Percentiles rank a stretch among this genome's conserved stretches.
These are phyloP conservation scores for Doris montereyensis DNA, from an alignment of 2,888 invertebrate genomes.

Conservation along the genomic window DNA sequence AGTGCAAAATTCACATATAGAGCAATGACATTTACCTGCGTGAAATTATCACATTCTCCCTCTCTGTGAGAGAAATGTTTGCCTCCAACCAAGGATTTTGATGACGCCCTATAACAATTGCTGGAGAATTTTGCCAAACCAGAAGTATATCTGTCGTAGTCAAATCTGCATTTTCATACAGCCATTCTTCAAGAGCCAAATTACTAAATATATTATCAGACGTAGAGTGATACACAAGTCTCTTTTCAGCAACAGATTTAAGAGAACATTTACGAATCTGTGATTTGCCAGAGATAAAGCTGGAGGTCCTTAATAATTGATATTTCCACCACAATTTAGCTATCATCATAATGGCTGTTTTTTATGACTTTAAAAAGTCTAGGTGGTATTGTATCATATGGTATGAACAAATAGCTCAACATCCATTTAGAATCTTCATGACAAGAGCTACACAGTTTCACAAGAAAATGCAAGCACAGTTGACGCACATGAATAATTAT, in stretches of 20 bases:
- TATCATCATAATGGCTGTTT: no score
- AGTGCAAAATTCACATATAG: not conserved
- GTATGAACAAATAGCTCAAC: no score
- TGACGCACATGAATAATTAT: no score
- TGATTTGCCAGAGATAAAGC: no score
- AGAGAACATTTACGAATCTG: no score
- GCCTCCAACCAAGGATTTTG: conserved; percentile 98
- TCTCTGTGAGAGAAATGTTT: conserved; percentile 81
- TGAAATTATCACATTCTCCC: conserved; percentile 83
- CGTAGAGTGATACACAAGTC: conserved; percentile 79
- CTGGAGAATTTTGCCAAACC: conserved; percentile 93
- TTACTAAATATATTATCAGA: conserved; percentile 93
- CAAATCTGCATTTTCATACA: conserved; percentile 90
- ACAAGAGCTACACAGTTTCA: no score
- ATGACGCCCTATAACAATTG: conserved; percentile 95
- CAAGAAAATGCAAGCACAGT: no score
- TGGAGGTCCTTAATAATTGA: no score
- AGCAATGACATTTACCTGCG: conserved; percentile 79
- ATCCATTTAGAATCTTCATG: no score
- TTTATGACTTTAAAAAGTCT: no score
- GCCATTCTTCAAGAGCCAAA: conserved; percentile 96
- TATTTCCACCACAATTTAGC: no score
- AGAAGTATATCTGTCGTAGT: conserved; percentile 84
- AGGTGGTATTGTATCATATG: no score
- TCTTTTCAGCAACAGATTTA: conserved; percentile 5